Base-by-base conservation (phyloP, 2,797 vertebrate genomes). In the Mormyrus proboscirostris region DNA sequence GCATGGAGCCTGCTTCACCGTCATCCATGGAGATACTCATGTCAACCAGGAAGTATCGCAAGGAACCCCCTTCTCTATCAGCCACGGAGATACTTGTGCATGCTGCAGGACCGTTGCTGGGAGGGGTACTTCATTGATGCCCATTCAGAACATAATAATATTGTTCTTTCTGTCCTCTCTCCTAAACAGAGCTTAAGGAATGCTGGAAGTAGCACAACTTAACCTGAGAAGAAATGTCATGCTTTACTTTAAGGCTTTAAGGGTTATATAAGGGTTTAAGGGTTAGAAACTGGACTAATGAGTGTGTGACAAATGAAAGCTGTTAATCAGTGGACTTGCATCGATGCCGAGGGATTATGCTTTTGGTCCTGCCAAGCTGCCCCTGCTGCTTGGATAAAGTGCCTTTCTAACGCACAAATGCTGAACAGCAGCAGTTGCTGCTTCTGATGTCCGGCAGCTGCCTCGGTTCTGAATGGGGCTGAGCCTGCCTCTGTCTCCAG, bases 71-170 rank as follows among this genome's bases (percentile, higher is more conserved):
- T 16, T 29, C 69, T 12, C 29, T 8, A 1, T 2, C 73, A 59
- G n/a, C 55, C 55, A 59, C 3, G n/a, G 55, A 59, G 55, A 59
- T 59, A 22, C 55, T 22, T 55, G 53, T 55, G 25, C 2, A 4
- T 10, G 22, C 82, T 3, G 16, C 47, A 84, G 82, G 47, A 10
- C 44, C 9, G n/a, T 25, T 8, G 19, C n/a, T 50, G 82, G 41
- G 47, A 84, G 9, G 9, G 86, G 76, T 91, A 83, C 89, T 91
- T 93, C 93, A 93, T 91, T 90, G 92, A 90, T 51, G 89, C 83
- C 90, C 16, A 3, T 76, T 57, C 69, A 88, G 89, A 90, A 91
- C 73, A 12, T 86, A 79, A 79, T 73, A 89, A 89, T 90, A 90
- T 90, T 86, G 87, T 59, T 69, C 82, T 86, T 91, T 88, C 88